These are phyloP conservation scores for Volucella inanis DNA, from an alignment of 2,888 invertebrate genomes.

Conservation along the genomic window DNA sequence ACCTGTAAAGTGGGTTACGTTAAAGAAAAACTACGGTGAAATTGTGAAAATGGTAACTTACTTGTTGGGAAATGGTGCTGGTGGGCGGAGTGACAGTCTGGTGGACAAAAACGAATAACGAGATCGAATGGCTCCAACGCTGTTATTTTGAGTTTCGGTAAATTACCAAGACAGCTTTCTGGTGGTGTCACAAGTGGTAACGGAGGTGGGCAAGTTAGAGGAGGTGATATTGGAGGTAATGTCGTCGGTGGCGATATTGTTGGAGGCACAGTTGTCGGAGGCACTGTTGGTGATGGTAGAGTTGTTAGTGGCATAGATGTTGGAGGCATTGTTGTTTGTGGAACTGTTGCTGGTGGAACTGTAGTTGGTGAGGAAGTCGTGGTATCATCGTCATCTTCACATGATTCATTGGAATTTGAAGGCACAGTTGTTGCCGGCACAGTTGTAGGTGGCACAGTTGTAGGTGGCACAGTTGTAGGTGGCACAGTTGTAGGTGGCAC, in stretches of 20 bases:
- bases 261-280: background rate
- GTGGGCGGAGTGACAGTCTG: conserved; percentile 77
- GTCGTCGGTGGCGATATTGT: too few relatives aligned
- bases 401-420: background rate
- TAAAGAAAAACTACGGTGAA: background rate
- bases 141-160: conserved; percentile 79
- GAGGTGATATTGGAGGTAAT: background rate
- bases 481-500: background rate
- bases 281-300: background rate
- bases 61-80: conserved; percentile 76
- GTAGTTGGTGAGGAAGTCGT: background rate
- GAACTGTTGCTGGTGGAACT: background rate
- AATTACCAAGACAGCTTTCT: conserved; percentile 47
- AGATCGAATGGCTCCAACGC: conserved; percentile 79
- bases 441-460: background rate
- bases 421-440: background rate
- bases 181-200: conserved; percentile 50
- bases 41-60: conserved; percentile 5
- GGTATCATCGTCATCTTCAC: background rate
- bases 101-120: conserved; percentile 79
- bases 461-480: background rate
- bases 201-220: background rate
- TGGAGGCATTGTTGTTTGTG: background rate
- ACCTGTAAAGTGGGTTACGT: conserved; percentile 23
- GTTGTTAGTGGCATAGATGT: background rate